These are phyloP conservation scores for Drosophila novamexicana DNA, from an alignment of 1,140 invertebrate genomes.

Conservation along the genomic window DNA sequence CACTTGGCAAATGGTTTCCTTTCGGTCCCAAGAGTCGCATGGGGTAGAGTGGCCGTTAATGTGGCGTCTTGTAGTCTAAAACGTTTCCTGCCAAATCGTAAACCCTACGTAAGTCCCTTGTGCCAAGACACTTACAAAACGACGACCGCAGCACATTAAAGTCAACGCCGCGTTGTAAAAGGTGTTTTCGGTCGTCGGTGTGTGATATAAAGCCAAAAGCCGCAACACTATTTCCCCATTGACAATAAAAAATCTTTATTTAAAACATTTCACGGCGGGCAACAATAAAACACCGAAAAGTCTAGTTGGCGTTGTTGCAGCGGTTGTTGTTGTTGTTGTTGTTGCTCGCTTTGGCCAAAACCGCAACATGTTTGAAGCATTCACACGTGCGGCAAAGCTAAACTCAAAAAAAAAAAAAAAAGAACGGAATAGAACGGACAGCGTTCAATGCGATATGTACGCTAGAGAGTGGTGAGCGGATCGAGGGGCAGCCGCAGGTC, in stretches of 20 bases:
- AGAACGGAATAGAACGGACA: conserved; percentile 56
- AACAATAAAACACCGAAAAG: conserved; percentile 77
- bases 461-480: not conserved
- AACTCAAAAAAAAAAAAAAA: conserved; percentile 43
- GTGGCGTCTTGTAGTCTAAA: conserved; percentile 61
- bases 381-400: conserved; percentile 77
- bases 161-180: conserved; percentile 50
- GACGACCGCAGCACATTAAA: conserved; percentile 63
- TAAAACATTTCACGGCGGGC: conserved; percentile 77
- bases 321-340: conserved; percentile 16
- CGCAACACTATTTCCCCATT: conserved; percentile 77
- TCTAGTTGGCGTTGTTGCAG: conserved; percentile 25
- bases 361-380: conserved; percentile 81
- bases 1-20: conserved; percentile 1
- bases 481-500: conserved; percentile 24
- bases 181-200: conserved; percentile 47
- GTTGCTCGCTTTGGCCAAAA: conserved; percentile 48
- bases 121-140: conserved; percentile 65
- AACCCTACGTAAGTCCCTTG: conserved; percentile 41
- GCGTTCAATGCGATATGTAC: conserved; percentile 26
- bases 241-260: conserved; percentile 83
- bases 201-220: conserved; percentile 73
- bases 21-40: conserved; percentile 3
- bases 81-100: conserved; percentile 48
- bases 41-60: conserved; percentile 14